These are phyloP conservation scores for Ashinkailepas kermadecensis DNA, from an alignment of 2,888 invertebrate species.

Conservation along the genomic window DNA sequence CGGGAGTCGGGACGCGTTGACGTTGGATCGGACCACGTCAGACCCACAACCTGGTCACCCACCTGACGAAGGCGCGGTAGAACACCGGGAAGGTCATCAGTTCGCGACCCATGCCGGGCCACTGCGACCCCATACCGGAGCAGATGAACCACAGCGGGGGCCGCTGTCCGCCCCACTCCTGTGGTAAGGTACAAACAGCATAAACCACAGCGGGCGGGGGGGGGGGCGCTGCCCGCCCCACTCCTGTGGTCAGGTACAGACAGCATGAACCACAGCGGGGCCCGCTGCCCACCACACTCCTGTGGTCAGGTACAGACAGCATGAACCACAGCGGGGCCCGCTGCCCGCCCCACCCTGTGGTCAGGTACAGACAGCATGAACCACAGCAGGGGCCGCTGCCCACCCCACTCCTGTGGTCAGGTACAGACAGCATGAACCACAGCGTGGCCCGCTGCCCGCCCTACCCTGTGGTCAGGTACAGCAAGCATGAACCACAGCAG, in stretches of 20 bases:
- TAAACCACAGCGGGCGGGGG: slow-evolving; percentile 43
- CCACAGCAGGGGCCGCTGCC: slow-evolving; percentile 75
- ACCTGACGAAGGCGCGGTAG: slow-evolving; percentile 57
- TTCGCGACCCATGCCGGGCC: slow-evolving; percentile 88
- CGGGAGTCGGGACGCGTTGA: too few relatives aligned
- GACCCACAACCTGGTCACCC: slow-evolving; percentile 34
- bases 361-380: slow-evolving; percentile 54
- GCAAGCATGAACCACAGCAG: slow-evolving; percentile 94
- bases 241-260: too few relatives aligned
- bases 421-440: too few relatives aligned
- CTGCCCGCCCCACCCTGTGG: too few relatives aligned
- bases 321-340: too few relatives aligned
- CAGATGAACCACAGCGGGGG: slow-evolving; percentile 91
- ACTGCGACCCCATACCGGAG: slow-evolving; percentile 97
- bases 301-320: not conserved
- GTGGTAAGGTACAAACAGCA: not conserved
- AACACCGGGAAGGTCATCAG: slow-evolving; percentile 77
- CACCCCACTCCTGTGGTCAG: slow-evolving; percentile 25
- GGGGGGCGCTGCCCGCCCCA: slow-evolving; percentile 43
- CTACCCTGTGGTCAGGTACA: too few relatives aligned
- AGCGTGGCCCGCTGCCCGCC: too few relatives aligned
- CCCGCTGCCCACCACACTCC: slow-evolving; percentile 47
- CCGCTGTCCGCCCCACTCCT: slow-evolving; percentile 46
- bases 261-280: slow-evolving; percentile 88
- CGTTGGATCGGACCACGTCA: too few relatives aligned